A percentile compares a stretch with the other conserved stretches of the same genome.
Conservation (phyloP, 2,113 vertebrate genomes). For the Barbus barbus region DNA sequence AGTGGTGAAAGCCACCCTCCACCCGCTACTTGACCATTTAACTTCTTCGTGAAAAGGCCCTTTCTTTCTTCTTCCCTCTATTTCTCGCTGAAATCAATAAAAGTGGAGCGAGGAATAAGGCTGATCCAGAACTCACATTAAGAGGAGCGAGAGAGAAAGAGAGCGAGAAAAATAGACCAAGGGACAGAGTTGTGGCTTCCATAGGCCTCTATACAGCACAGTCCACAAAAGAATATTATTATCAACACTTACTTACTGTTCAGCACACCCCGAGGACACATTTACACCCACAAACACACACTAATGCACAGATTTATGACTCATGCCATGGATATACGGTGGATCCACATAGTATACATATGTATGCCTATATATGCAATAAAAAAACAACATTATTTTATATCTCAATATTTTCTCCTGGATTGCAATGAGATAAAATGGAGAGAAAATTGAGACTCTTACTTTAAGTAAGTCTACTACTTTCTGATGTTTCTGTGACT, state of each 20-base stretch:
- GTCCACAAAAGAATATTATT: slow-evolving; percentile 22
- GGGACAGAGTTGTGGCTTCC: slow-evolving; percentile 1
- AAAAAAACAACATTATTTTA: not conserved
- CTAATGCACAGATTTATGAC: not conserved
- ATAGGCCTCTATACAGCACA: slow-evolving; percentile 7
- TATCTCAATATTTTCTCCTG: not conserved
- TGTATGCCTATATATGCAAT: not conserved
- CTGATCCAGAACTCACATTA: slow-evolving; percentile 72
- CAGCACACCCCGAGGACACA: slow-evolving; percentile 6
- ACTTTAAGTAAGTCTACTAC: too few species aligned
- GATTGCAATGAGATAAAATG: not conserved
- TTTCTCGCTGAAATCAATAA: slow-evolving; percentile 82
- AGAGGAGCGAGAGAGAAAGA: slow-evolving; percentile 59
- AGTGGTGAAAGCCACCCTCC: slow-evolving; percentile 82
- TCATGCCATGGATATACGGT: not conserved
- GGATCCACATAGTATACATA: not conserved
- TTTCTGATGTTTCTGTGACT: not conserved
- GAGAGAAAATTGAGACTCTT: not conserved
- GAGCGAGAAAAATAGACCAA: slow-evolving; percentile 13
- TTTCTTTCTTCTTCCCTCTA: slow-evolving; percentile 77
- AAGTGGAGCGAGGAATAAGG: slow-evolving; percentile 72
- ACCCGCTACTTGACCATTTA: slow-evolving; percentile 83
- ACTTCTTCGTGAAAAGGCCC: slow-evolving; percentile 81
- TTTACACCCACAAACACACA: slow-evolving; percentile 33
- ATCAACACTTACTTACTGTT: not conserved